Evolutionary conservation across 2,888 invertebrate species (phyloP), one percentile per base, ranked within the genome.

Genomic region (Biston betularia): DNA sequence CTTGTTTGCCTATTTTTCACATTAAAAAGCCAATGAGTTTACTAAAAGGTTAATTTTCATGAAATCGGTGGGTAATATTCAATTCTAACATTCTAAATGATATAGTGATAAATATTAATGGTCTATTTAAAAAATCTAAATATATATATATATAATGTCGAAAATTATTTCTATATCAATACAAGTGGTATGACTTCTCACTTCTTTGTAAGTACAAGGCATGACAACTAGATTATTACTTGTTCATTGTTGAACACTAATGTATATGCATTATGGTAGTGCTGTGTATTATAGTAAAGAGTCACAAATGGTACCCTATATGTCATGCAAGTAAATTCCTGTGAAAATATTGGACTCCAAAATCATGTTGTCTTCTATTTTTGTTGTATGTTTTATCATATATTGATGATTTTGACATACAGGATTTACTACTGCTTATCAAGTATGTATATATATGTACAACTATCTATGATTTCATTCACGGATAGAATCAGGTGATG

Each of bases 1-100:
- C n/a, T n/a, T n/a, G n/a, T n/a, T n/a, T n/a, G n/a, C n/a, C n/a
- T n/a, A 15, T 46, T 35, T 35, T 35, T 42, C 42, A 42, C 42
- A 49, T 1, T 5, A n/a, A n/a, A n/a, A n/a, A n/a, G n/a, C n/a
- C n/a, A n/a, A n/a, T n/a, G n/a, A n/a, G n/a, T n/a, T 24, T 24
- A 24, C 24, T 24, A 24, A 9, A 53, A 14, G 10, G 14, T 14
- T n/a, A 53, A 35, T 34, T 14, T 38, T 38, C 42, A 56, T 57
- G 33, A 57, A 35, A 53, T 66, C 65, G 65, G 65, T 66, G 65
- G 65, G 60, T 9, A n/a, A 38, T 44, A 38, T 52, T 45, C 50
- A 52, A 10, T 40, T 33, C 50, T 55, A 59, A 64, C 5, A 40
- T 5, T 53, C 33, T 56, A 50, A 49, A 55, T 14, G n/a, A 15